Base-by-base conservation (phyloP, 2,113 vertebrate species). In the Vicugna pacos region DNA sequence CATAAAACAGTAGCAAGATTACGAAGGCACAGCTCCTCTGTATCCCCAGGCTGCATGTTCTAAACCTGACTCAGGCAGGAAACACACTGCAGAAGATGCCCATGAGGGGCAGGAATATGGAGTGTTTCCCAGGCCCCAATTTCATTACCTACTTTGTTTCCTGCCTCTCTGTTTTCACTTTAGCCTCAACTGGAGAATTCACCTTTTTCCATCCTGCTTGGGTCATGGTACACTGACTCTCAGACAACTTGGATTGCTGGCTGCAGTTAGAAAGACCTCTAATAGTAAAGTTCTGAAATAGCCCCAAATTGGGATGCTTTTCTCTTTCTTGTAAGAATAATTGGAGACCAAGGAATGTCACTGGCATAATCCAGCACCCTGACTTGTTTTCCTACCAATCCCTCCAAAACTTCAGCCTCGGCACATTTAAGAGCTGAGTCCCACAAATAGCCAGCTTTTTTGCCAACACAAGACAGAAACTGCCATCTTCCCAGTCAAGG, bases 281-380 rank as follows among this genome's bases (percentile, higher is more conserved):
- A 82, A 90, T 4, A 65, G 35, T 30, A 77, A 77, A 70, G 35
- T 30, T 73, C n/a, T 70, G 35, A 82, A 77, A 80, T 35, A 89
- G 15, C 19, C 11, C 32, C 26, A 26, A 81, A 69, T 75, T 52
- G 50, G 69, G 30, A 69, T 62, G 67, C 50, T 81, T 89, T 85
- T 86, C 46, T 84, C 70, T 94, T 89, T 92, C 70, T 79, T 84
- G 9, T 70, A 73, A 95, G 86, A 69, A 64, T 50, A 85, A 24
- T 5, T 38, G 16, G 58, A 58, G 50, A 50, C 85, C 94, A 89
- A 65, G 85, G 26, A 93, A 64, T 56, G 70, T 38, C 19, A 13
- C 16, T 38, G 28, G 32, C 38, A 28, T 73, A 67, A 80, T 70
- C 80, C 35, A 84, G 77, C 28, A 77, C 17, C 46, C 15, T 67